phyloP scores from a whole-genome alignment of 2,113 vertebrate genomes.

The Petaurus breviceps region DNA sequence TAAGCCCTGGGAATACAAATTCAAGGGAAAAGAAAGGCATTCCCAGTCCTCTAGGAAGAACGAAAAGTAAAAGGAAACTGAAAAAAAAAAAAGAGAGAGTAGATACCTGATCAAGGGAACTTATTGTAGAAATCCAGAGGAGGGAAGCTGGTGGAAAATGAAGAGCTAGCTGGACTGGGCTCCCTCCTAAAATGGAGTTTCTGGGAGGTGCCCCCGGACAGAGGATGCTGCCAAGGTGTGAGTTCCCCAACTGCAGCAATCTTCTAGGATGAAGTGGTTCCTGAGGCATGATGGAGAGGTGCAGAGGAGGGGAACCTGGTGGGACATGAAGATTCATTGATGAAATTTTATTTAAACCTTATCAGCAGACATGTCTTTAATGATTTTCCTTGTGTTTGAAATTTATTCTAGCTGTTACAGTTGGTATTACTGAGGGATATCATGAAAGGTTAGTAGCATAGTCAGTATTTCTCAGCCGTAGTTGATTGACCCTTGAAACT shows the following conservation, averaged over 20 bases:
- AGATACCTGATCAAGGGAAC: neutral
- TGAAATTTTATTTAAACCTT: neutral
- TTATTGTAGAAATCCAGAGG: neutral
- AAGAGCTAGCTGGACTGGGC: neutral
- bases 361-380: neutral
- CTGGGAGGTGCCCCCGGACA: neutral
- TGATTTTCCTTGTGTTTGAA: neutral
- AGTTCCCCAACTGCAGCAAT: neutral
- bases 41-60: neutral
- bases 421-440: neutral
- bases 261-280: neutral
- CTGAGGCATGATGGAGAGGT: neutral
- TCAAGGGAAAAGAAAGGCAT: neutral
- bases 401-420: neutral
- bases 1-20: neutral
- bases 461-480: too few relatives aligned
- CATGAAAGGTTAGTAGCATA: neutral
- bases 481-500: too few relatives aligned
- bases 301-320: neutral
- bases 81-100: neutral
- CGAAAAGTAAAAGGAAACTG: neutral
- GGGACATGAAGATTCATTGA: neutral
- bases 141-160: neutral
- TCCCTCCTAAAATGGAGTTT: neutral
- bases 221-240: neutral